Evolutionary conservation across 2,888 invertebrate genomes (phyloP), one percentile per base, ranked within the genome.

Genomic region (Nebria salina): DNA sequence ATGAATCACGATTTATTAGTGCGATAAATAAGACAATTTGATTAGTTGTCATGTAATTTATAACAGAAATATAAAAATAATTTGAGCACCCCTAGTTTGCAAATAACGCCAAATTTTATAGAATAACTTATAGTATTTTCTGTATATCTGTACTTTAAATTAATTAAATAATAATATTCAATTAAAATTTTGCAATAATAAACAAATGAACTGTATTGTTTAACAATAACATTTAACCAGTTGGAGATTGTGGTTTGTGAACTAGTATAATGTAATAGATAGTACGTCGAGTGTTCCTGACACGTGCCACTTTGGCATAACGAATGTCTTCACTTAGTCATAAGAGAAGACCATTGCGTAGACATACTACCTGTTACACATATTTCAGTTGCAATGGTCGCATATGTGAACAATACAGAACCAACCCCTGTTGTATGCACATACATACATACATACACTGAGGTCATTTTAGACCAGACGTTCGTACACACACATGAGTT

Each of bases 311-410:
- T 76, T 15, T 25, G 66, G 42, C 43, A 70, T 70, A 76, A 76
- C 76, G 70, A 70, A 76, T 76, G 76, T 76, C 68, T 70, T 68
- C 76, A 43, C 70, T 76, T 70, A 76, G 43, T 76, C 76, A 70
- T 70, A 43, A 42, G 73, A 42, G 20, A 41, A 43, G 73, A 42
- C 43, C 73, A 43, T 42, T 73, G 73, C 73, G 73, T 34, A 34
- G 34, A 34, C 34, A 34, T 34, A 34, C 5, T 73, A 73, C 73
- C 73, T 73, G 73, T 72, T 26, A 34, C 72, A 26, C 26, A 9
- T 26, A 25, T 26, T 34, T 20, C 20, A 20, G 20, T 20, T 41
- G 34, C 72, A 41, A 42, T 34, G 15, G 34, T 34, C 34, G 34
- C 34, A 34, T 34, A 34, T 34, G 34, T 34, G 34, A 34, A 34